phyloP scores from a whole-genome alignment of 2,888 invertebrate species.

The Willowsia nigromaculata region DNA sequence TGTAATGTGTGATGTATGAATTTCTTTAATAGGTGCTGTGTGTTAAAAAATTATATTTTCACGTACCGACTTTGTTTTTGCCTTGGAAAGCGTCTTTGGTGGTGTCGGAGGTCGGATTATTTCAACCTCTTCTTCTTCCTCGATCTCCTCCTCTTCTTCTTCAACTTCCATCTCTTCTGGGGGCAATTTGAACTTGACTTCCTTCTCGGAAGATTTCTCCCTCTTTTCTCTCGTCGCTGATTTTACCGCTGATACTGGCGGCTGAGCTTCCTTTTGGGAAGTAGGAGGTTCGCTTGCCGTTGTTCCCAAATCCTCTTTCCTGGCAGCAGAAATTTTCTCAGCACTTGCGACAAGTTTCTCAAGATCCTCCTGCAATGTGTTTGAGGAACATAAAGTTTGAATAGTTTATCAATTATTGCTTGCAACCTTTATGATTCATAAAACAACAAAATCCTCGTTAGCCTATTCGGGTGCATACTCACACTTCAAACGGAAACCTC shows the following conservation, averaged over 20 bases:
- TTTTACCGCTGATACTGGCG: not conserved
- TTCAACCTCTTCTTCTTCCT: slow-evolving; percentile 79
- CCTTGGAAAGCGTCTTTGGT: slow-evolving; percentile 79
- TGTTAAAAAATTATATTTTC: not conserved
- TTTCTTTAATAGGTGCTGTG: no score
- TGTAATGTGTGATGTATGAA: not conserved
- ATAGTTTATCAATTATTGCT: not conserved
- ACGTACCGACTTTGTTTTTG: slow-evolving; percentile 74
- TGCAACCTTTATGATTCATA: no score
- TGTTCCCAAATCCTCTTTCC: slow-evolving; percentile 61
- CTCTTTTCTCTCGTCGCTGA: slow-evolving; percentile 28
- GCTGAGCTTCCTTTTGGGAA: slow-evolving; percentile 19
- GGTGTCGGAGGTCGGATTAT: slow-evolving; percentile 79
- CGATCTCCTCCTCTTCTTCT: slow-evolving; percentile 78
- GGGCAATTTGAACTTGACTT: slow-evolving; percentile 75
- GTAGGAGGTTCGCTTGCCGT: not conserved
- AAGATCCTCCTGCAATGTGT: slow-evolving; percentile 59
- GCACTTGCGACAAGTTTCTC: slow-evolving; percentile 61
- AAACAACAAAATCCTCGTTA: no score
- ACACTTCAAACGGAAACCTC: not conserved
- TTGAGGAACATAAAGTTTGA: not conserved
- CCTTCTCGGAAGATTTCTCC: slow-evolving; percentile 65
- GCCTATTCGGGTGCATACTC: no score
- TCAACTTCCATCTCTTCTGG: slow-evolving; percentile 79
- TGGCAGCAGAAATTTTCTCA: slow-evolving; percentile 14